Evolutionary conservation across 2,888 invertebrate species (phyloP).

Genomic region (Calliscelio sp.): DNA sequence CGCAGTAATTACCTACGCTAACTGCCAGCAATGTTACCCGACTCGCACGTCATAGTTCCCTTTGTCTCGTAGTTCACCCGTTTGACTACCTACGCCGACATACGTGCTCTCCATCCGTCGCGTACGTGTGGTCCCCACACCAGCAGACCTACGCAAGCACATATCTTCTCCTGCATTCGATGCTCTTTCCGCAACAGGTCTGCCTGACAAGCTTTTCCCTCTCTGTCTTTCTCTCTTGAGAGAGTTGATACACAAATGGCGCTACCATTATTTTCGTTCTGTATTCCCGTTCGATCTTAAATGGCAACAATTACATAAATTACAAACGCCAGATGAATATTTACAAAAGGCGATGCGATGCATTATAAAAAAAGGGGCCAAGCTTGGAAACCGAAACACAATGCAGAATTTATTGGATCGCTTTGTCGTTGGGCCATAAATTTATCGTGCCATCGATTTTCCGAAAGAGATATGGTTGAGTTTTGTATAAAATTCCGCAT

Average conservation of each 20-base stretch:
- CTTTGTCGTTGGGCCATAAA: slow-evolving; percentile 64
- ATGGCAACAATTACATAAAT: slow-evolving; percentile 69
- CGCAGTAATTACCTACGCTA: slow-evolving; percentile 80
- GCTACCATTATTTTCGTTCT: slow-evolving; percentile 60
- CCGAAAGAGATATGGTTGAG: slow-evolving; percentile 59
- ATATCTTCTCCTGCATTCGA: slow-evolving; percentile 64
- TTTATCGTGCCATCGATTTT: slow-evolving; percentile 62
- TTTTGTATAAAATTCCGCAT: slow-evolving; percentile 64
- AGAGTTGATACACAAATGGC: slow-evolving; percentile 59
- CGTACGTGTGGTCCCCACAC: slow-evolving; percentile 58
- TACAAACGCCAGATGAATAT: slow-evolving; percentile 57
- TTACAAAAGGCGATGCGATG: slow-evolving; percentile 55
- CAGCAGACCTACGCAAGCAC: slow-evolving; percentile 45
- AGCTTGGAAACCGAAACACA: slow-evolving; percentile 46
- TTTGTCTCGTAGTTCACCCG: slow-evolving; percentile 72
- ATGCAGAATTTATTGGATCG: slow-evolving; percentile 68
- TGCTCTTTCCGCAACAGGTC: slow-evolving; percentile 71
- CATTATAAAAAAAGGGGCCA: slow-evolving; percentile 44
- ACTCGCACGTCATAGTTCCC: slow-evolving; percentile 71
- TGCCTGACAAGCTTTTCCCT: slow-evolving; percentile 67
- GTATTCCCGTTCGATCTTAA: slow-evolving; percentile 50
- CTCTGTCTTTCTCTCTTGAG: slow-evolving; percentile 37
- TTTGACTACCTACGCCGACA: slow-evolving; percentile 69
- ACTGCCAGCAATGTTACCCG: slow-evolving; percentile 80
- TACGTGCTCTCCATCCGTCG: slow-evolving; percentile 44